Conservation (phyloP, 2,797 vertebrate species). For the Chaenodraco wilsoni region DNA sequence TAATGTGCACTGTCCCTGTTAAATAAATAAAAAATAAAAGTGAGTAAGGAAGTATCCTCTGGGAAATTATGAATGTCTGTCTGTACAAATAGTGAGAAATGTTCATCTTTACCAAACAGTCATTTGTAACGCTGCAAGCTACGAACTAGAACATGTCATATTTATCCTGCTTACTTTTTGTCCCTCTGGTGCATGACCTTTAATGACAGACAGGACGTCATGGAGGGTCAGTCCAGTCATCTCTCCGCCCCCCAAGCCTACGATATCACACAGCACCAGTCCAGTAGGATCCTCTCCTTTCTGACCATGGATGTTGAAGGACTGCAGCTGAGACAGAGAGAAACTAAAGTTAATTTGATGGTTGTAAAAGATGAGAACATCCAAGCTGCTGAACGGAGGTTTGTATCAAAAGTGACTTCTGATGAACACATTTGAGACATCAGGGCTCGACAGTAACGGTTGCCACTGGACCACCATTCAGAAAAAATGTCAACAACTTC, state of each 20-base stretch:
- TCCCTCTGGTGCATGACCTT: constrained; percentile 79
- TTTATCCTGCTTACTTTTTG: constrained; percentile 64
- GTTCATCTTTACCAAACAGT: not conserved
- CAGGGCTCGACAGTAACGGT: no score
- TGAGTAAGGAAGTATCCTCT: not conserved
- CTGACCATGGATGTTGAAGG: constrained; percentile 62
- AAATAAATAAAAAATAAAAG: no score
- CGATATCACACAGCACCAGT: constrained; percentile 75
- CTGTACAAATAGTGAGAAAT: not conserved
- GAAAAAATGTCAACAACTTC: no score
- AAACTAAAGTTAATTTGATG: not conserved
- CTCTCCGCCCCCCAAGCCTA: constrained; percentile 72
- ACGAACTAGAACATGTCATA: not conserved
- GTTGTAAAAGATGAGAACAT: not conserved
- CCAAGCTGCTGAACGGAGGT: not conserved
- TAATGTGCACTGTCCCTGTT: no score
- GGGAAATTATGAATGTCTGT: not conserved
- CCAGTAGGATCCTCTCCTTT: constrained; percentile 28
- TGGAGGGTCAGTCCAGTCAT: constrained; percentile 68
- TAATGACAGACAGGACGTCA: constrained; percentile 74
- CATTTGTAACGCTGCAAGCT: not conserved
- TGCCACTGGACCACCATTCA: no score
- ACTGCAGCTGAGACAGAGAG: constrained; percentile 68
- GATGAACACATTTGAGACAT: not conserved
- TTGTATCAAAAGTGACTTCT: not conserved